Base-by-base conservation (phyloP, 2,797 vertebrate species). In the Gallinago nigripennis region DNA sequence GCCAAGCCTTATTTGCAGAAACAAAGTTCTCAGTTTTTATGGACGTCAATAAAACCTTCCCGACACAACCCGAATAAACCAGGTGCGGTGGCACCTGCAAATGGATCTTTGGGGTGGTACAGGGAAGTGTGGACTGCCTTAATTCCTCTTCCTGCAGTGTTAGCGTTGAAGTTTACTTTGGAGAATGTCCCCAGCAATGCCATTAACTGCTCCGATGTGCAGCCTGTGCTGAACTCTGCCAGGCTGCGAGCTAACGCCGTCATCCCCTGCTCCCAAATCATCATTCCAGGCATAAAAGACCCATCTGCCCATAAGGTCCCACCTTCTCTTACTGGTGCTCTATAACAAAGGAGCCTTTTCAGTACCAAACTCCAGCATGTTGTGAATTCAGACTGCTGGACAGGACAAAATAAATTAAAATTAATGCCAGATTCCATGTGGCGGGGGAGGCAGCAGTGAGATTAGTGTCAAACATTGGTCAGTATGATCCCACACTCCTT, bases 31-130 rank as follows among this genome's bases (percentile, higher is more conserved):
- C 2, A 0, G 0, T 4, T 54, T 93, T 53, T 63, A 41, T 65
- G 37, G 43, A 28, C 11, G 46, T 57, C 54, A 54, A 61, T 45
- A 69, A 85, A 80, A 48, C 21, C 43, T 77, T 77, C 31, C 53
- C 0, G 1, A 2, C 13, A 16, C 0, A 0, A 50, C 41, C n/a
- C 14, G 41, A 20, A 27, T 24, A 48, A 56, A 30, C 14, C 17
- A 18, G 51, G 51, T 54, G 51, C 2, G 18, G 35, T 54, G 57
- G 66, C 8, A 10, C 11, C 28, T 25, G 45, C 23, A 8, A 68
- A 41, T 11, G 50, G 51, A 19, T 39, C 37, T 0, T 53, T 17
- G 54, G 33, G 60, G 16, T 17, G 5, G 53, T 8, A 17, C 7
- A 7, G 30, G 58, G 33, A 61, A 20, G 45, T 9, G 10, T 16